These are phyloP conservation scores for Drosophila truncata DNA, from an alignment of 1,140 invertebrate genomes.

Conservation along the genomic window DNA sequence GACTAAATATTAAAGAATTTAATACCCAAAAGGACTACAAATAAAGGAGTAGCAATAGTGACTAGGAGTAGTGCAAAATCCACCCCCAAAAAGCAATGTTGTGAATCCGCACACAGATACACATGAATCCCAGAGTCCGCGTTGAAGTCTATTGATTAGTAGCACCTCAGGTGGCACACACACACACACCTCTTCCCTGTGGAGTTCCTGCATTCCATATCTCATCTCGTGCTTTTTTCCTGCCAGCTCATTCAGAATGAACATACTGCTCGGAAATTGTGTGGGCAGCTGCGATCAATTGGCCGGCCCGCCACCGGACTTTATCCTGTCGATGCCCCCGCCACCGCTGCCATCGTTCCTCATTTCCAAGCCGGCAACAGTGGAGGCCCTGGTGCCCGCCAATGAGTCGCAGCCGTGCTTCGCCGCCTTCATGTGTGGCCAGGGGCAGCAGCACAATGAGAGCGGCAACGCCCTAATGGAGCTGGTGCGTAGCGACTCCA, in stretches of 20 bases:
- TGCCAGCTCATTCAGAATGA: slow-evolving; percentile 44
- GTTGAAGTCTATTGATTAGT: slow-evolving; percentile 17
- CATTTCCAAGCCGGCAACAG: slow-evolving; percentile 85
- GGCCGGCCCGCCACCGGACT: slow-evolving; percentile 92
- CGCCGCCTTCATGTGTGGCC: slow-evolving; percentile 86
- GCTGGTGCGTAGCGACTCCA: slow-evolving; percentile 88
- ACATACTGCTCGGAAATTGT: slow-evolving; percentile 75
- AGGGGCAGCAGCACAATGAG: slow-evolving; percentile 86
- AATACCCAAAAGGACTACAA: no score
- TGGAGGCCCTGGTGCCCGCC: slow-evolving; percentile 77
- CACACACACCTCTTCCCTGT: neutral
- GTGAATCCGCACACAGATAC: slow-evolving; percentile 37
- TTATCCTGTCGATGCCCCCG: slow-evolving; percentile 92
- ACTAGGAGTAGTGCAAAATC: slow-evolving; percentile 18
- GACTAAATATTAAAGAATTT: no score
- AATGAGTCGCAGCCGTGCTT: slow-evolving; percentile 87
- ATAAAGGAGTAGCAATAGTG: neutral
- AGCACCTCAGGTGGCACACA: slow-evolving; percentile 3
- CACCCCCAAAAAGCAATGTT: slow-evolving; percentile 30
- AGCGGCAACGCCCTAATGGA: slow-evolving; percentile 90
- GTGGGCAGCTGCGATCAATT: slow-evolving; percentile 88
- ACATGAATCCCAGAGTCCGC: slow-evolving; percentile 12
- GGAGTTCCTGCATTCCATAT: neutral
- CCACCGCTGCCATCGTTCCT: slow-evolving; percentile 91
- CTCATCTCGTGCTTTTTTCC: neutral